Percentiles rank a stretch among this genome's conserved stretches.
These are phyloP conservation scores for Xenops minutus DNA, from an alignment of 2,797 vertebrate species.

Conservation along the genomic window DNA sequence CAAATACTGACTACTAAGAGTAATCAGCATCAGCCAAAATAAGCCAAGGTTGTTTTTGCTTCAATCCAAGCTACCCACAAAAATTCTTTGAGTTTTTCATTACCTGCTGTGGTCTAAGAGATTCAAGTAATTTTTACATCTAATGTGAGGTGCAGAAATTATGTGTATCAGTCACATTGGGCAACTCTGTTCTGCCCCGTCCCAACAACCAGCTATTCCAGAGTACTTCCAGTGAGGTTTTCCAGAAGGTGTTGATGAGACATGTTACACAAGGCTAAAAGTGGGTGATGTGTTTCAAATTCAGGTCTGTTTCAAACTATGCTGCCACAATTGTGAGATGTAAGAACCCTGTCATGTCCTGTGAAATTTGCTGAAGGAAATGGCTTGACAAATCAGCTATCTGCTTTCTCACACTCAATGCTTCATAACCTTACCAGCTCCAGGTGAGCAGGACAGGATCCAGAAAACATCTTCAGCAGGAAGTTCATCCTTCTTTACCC, in stretches of 20 bases:
- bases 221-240: neutral
- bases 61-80: neutral
- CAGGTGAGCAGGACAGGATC: accelerated
- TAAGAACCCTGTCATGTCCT: neutral
- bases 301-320: neutral
- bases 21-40: neutral
- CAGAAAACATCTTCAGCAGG: neutral
- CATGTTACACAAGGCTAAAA: neutral
- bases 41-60: neutral
- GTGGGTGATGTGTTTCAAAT: neutral
- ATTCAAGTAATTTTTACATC: neutral
- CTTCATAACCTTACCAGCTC: neutral
- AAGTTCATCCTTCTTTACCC: neutral
- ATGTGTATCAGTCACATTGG: neutral
- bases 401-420: neutral
- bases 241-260: neutral
- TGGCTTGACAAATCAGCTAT: neutral
- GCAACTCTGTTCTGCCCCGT: neutral
- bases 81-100: neutral
- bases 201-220: neutral
- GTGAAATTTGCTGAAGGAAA: neutral
- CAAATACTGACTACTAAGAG: neutral
- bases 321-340: neutral
- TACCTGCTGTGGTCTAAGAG: neutral
- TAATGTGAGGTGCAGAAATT: neutral